Percentiles rank a stretch among this genome's conserved stretches.
phyloP scores from a whole-genome alignment of 2,113 vertebrate genomes.

The Leuciscus idus region DNA sequence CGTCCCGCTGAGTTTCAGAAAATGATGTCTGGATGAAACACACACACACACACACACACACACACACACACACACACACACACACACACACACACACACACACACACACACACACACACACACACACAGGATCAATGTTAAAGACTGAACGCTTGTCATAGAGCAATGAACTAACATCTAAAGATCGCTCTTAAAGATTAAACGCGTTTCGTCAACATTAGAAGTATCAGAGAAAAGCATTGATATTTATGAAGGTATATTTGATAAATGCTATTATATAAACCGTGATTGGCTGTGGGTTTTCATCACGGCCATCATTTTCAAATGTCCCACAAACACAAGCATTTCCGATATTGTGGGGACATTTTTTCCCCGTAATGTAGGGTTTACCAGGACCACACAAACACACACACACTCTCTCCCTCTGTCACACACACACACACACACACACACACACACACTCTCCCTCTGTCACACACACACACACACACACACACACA shows the following conservation, averaged over 20 bases:
- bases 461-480: no score
- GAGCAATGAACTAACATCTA: not conserved
- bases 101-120: no score
- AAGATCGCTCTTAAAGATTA: not conserved
- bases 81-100: not conserved
- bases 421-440: no score
- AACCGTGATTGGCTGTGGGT: not conserved
- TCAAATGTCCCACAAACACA: no score
- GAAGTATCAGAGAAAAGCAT: not conserved
- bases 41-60: not conserved
- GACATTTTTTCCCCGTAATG: no score
- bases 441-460: no score
- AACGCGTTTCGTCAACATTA: not conserved
- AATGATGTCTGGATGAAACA: not conserved
- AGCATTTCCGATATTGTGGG: no score
- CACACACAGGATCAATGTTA: not conserved
- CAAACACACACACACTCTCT: no score
- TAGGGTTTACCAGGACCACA: no score
- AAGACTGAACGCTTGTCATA: not conserved
- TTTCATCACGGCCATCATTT: not conserved
- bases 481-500: no score
- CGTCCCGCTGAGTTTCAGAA: not conserved
- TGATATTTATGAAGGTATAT: not conserved
- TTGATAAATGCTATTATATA: not conserved
- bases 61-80: not conserved